phyloP scores from a whole-genome alignment of 1,140 invertebrate species.

The Drosophila mauritiana region DNA sequence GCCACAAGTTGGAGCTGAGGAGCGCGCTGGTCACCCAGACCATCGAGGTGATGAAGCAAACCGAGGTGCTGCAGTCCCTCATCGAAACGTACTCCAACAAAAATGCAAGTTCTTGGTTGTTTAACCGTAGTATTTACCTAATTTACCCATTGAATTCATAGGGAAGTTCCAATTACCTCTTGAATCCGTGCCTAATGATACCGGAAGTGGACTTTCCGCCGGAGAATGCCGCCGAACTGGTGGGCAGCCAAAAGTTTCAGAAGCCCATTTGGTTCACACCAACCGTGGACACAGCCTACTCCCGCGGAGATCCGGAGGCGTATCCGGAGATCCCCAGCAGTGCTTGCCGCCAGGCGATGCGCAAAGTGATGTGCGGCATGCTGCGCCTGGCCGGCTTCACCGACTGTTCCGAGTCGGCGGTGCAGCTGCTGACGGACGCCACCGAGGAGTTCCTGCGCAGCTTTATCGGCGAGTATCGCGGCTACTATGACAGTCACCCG shows the following conservation, averaged over 20 bases:
- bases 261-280: slow-evolving; percentile 84
- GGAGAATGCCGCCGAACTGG: slow-evolving; percentile 77
- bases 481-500: slow-evolving; percentile 42
- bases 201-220: slow-evolving; percentile 82
- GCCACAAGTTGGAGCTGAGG: slow-evolving; percentile 60
- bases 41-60: slow-evolving; percentile 84
- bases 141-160: slow-evolving; percentile 9
- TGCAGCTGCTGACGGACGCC: slow-evolving; percentile 71
- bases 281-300: slow-evolving; percentile 64
- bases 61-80: slow-evolving; percentile 79
- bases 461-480: slow-evolving; percentile 61
- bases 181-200: slow-evolving; percentile 84
- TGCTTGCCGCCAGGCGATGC: slow-evolving; percentile 56
- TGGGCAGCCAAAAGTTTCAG: slow-evolving; percentile 76
- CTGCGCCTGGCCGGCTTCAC: slow-evolving; percentile 77
- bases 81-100: slow-evolving; percentile 84
- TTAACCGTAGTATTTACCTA: not conserved
- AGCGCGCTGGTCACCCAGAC: slow-evolving; percentile 81
- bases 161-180: slow-evolving; percentile 76
- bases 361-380: slow-evolving; percentile 78
- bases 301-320: slow-evolving; percentile 64
- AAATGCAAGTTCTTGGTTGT: slow-evolving; percentile 50
- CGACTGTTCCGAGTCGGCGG: slow-evolving; percentile 77
- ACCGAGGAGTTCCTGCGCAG: slow-evolving; percentile 73
- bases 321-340: slow-evolving; percentile 65